A percentile compares a stretch with the other conserved stretches of the same genome.
phyloP scores from a whole-genome alignment of 37 sponge, comb jelly and placozoan genomes.

The Halichondria panicea region DNA sequence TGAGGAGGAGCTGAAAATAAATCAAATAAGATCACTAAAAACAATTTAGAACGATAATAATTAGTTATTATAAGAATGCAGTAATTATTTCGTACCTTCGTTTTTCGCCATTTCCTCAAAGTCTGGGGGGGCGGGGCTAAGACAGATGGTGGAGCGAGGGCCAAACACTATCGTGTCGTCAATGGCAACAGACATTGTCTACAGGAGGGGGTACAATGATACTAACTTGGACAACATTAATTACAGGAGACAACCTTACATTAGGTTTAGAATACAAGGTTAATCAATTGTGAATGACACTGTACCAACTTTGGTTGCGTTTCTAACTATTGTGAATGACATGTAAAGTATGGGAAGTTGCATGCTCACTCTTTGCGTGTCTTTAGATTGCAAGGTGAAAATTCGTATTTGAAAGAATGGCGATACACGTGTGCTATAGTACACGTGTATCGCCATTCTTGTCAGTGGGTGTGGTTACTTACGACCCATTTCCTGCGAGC shows the following conservation, averaged over 20 bases:
- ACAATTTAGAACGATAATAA: no score
- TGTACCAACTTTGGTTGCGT: not conserved
- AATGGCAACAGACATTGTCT: constrained; percentile 38
- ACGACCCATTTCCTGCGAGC: constrained; percentile 67
- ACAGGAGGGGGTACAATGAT: not conserved
- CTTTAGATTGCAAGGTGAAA: not conserved
- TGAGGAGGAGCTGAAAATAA: constrained; percentile 4
- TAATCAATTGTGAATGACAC: no score
- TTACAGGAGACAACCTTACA: not conserved
- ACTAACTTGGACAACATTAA: not conserved
- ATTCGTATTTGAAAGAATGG: not conserved
- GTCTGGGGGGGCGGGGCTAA: constrained; percentile 33
- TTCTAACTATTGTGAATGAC: not conserved
- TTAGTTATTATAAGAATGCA: not conserved
- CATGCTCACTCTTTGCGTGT: not conserved
- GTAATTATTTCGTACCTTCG: constrained; percentile 12
- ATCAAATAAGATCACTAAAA: no score
- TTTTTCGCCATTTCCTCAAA: constrained; percentile 39
- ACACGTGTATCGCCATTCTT: no score
- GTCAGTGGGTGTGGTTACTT: constrained; percentile 10
- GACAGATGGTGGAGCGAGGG: constrained; percentile 21
- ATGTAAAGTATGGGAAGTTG: not conserved
- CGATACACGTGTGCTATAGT: not conserved
- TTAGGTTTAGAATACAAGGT: not conserved
- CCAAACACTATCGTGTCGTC: constrained; percentile 48